Percentiles rank a stretch among this genome's conserved stretches.
These are phyloP conservation scores for Cryptocheilus praepositus DNA, from an alignment of 2,888 invertebrate genomes.

Conservation along the genomic window DNA sequence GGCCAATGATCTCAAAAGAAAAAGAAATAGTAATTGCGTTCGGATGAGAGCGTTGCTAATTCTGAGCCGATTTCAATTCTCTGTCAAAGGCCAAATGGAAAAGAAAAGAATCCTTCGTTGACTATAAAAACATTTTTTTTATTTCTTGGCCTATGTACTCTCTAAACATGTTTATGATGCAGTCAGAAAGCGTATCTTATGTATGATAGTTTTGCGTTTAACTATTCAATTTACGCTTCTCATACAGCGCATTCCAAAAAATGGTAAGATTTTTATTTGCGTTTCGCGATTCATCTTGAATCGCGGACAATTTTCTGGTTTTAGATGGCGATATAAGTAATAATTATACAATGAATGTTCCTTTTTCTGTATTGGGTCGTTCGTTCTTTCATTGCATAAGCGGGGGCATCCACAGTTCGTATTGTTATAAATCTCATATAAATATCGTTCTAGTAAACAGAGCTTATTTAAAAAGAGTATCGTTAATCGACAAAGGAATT, in stretches of 20 bases:
- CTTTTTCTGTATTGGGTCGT: constrained; percentile 27
- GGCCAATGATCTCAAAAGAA: constrained; percentile 70
- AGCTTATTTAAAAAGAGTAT: constrained; percentile 27
- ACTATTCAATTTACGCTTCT: constrained; percentile 30
- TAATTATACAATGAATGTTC: constrained; percentile 26
- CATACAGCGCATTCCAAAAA: constrained; percentile 55
- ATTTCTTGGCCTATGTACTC: constrained; percentile 56
- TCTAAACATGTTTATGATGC: constrained; percentile 55
- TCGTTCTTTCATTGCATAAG: constrained; percentile 39
- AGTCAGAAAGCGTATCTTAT: constrained; percentile 10
- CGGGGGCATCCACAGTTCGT: constrained; percentile 25
- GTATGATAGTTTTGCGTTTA: constrained; percentile 25
- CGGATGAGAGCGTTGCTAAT: constrained; percentile 40
- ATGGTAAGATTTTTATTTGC: not conserved
- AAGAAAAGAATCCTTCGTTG: constrained; percentile 20
- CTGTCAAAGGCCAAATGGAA: constrained; percentile 31
- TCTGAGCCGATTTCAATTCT: constrained; percentile 41
- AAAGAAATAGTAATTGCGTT: constrained; percentile 46
- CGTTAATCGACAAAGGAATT: constrained; percentile 45
- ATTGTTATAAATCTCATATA: constrained; percentile 29
- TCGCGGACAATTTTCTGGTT: constrained; percentile 11
- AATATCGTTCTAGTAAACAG: constrained; percentile 22
- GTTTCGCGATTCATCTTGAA: constrained; percentile 6
- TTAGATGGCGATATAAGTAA: constrained; percentile 1
- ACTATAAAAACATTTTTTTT: constrained; percentile 32